Percentiles rank a stretch among this genome's conserved stretches.
These are phyloP conservation scores for Prunella himalayana DNA, from an alignment of 2,113 vertebrate genomes.

Conservation along the genomic window DNA sequence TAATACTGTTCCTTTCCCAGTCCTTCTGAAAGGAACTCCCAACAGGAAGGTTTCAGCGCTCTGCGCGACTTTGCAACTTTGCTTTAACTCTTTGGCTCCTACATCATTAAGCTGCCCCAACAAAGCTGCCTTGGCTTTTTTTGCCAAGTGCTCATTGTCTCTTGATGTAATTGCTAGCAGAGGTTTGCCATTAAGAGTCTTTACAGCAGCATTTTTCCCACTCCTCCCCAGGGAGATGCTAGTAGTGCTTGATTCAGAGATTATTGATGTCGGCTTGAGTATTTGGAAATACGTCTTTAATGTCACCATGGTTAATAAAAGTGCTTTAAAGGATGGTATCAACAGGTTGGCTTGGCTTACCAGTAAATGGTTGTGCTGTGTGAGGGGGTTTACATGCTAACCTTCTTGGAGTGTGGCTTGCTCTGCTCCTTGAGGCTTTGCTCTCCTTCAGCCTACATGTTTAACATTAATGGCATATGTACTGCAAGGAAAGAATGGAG, in stretches of 20 bases:
- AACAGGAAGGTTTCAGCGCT: conserved; percentile 75
- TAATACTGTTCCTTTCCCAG: conserved; percentile 75
- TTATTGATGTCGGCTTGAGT: neutral
- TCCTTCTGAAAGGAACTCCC: conserved; percentile 76
- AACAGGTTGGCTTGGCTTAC: conserved; percentile 4
- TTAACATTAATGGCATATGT: neutral
- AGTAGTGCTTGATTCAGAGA: neutral
- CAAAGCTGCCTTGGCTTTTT: neutral
- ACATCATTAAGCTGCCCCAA: neutral
- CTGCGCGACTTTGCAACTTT: conserved; percentile 53
- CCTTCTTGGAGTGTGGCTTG: neutral
- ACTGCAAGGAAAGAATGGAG: neutral
- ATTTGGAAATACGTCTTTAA: neutral
- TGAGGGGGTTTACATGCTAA: neutral
- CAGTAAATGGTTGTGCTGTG: neutral
- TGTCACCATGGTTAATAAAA: neutral
- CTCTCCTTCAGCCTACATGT: neutral
- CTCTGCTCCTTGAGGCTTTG: neutral
- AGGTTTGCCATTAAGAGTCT: conserved; percentile 25
- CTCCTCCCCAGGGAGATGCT: neutral
- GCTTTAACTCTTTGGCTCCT: conserved; percentile 75
- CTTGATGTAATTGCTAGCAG: conserved; percentile 36
- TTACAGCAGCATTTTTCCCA: neutral
- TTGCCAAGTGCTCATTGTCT: conserved; percentile 33
- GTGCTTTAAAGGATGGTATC: neutral